These are phyloP conservation scores for Poeciliopsis infans DNA, from an alignment of 2,797 vertebrate genomes.

Conservation along the genomic window DNA sequence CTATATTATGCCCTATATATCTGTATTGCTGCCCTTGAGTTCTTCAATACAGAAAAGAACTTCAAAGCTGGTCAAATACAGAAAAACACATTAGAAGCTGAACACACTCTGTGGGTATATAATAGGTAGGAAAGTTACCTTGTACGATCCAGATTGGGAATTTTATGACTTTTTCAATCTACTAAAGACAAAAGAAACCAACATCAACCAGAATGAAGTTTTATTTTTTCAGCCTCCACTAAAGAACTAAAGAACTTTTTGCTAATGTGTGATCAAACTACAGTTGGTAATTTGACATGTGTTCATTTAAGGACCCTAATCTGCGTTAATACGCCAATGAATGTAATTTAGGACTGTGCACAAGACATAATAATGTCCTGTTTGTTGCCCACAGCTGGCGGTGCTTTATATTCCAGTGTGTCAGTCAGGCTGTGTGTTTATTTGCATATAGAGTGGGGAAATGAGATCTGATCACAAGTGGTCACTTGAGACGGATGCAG, in stretches of 20 bases:
- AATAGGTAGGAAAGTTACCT: neutral
- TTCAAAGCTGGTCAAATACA: neutral
- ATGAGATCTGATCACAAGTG: slow-evolving; percentile 8
- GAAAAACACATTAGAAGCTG: neutral
- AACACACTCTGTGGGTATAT: neutral
- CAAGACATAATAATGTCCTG: neutral
- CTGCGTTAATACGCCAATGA: neutral
- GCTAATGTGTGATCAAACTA: neutral
- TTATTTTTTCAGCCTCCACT: neutral
- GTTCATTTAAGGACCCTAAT: neutral
- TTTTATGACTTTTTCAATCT: neutral
- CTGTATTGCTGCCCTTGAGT: neutral
- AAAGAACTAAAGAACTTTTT: neutral
- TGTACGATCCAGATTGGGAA: neutral
- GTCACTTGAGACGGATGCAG: neutral
- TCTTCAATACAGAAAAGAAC: neutral
- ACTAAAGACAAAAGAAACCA: neutral
- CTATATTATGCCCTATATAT: neutral
- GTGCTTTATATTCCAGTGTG: neutral
- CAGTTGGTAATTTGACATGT: slow-evolving; percentile 4
- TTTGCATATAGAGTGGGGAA: slow-evolving; percentile 6
- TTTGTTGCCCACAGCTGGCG: slow-evolving; percentile 5
- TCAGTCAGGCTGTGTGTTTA: neutral
- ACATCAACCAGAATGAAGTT: neutral
- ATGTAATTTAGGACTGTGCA: neutral